Evolutionary conservation across 2,113 vertebrate species (phyloP).

Genomic region (Oxygymnocypris stewartii): DNA sequence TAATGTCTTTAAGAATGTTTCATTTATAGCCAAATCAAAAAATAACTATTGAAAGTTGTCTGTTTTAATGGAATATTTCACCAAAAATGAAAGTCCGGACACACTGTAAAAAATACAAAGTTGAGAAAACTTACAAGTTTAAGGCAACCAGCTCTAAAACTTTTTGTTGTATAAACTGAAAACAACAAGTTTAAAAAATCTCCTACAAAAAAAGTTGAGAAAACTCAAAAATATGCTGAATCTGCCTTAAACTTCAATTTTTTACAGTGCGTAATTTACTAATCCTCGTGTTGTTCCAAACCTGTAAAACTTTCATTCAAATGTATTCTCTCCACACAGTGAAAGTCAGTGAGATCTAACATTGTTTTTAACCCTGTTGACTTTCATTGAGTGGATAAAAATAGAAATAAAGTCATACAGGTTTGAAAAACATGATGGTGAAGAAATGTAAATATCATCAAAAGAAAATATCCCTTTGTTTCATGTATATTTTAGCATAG

Average conservation of each 20-base stretch:
- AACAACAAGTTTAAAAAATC: too few species aligned
- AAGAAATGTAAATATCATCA: background rate
- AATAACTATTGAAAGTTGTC: background rate
- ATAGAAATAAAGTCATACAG: background rate
- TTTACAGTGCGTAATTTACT: background rate
- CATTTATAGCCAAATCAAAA: background rate
- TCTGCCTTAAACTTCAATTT: too few species aligned
- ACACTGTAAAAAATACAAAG: too few species aligned
- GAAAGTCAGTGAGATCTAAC: background rate
- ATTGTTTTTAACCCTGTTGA: background rate
- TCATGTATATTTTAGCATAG: background rate
- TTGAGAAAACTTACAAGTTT: too few species aligned
- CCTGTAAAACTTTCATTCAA: background rate
- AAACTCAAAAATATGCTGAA: too few species aligned
- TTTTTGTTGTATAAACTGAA: too few species aligned
- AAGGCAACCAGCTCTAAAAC: too few species aligned
- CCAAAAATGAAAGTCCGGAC: background rate
- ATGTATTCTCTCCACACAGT: background rate
- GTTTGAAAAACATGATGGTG: background rate
- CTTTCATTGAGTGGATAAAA: background rate
- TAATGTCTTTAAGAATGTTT: background rate
- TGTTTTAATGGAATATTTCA: background rate
- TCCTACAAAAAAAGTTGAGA: too few species aligned
- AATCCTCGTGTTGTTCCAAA: background rate
- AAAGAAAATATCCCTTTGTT: background rate